These are phyloP conservation scores for Lepisosteus oculatus DNA, from an alignment of 2,113 vertebrate genomes.

Conservation along the genomic window DNA sequence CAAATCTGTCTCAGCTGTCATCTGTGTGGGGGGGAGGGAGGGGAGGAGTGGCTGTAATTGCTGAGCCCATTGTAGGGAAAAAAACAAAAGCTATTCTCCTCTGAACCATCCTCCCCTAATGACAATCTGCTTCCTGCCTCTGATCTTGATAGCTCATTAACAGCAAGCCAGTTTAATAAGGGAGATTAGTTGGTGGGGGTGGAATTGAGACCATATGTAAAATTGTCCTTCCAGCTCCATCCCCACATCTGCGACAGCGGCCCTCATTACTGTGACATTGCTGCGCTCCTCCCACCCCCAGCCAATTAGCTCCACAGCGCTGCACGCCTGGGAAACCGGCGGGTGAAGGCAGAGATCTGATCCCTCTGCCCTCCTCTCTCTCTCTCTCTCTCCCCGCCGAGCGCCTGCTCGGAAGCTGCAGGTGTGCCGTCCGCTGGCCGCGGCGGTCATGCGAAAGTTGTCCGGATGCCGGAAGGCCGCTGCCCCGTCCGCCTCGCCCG, in stretches of 20 bases:
- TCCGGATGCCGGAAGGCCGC: too few species aligned
- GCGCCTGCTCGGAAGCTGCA: too few species aligned
- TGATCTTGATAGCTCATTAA: slow-evolving; percentile 77
- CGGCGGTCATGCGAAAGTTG: too few species aligned
- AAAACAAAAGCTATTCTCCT: slow-evolving; percentile 61
- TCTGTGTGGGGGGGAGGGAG: slow-evolving; percentile 37
- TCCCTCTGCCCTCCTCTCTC: too few species aligned
- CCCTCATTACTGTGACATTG: slow-evolving; percentile 60
- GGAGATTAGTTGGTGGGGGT: slow-evolving; percentile 66
- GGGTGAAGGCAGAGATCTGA: too few species aligned
- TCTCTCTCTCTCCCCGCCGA: too few species aligned
- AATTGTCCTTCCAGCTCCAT: not conserved
- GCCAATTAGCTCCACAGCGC: too few species aligned
- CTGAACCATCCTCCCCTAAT: slow-evolving; percentile 50
- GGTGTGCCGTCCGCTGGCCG: too few species aligned
- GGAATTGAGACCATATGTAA: slow-evolving; percentile 49
- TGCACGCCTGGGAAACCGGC: too few species aligned
- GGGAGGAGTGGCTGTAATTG: slow-evolving; percentile 60
- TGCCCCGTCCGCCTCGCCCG: too few species aligned
- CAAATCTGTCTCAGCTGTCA: slow-evolving; percentile 22
- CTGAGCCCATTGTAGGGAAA: slow-evolving; percentile 61
- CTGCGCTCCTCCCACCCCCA: too few species aligned
- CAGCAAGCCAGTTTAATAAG: slow-evolving; percentile 70
- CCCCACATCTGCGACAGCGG: slow-evolving; percentile 43
- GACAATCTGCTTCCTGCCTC: slow-evolving; percentile 55